Evolutionary conservation across 23 tunicate species (phyloP).

Genomic region (Ascidia mentula): DNA sequence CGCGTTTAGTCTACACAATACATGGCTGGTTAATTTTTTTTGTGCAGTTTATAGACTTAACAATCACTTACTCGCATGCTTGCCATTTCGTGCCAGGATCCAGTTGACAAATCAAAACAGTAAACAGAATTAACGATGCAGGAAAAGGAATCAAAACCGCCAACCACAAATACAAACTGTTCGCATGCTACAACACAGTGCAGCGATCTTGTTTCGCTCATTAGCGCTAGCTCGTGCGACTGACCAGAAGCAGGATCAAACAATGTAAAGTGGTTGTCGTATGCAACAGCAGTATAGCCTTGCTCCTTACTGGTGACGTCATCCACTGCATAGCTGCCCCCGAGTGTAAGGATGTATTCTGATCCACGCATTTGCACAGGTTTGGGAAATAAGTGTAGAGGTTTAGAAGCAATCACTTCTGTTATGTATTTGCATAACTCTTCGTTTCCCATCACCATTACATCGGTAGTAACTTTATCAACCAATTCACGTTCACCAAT

Average conservation of each 20-base stretch:
- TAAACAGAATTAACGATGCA: constrained; percentile 71
- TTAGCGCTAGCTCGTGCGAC: constrained; percentile 49
- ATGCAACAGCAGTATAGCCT: constrained; percentile 77
- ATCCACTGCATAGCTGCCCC: constrained; percentile 69
- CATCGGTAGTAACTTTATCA: constrained; percentile 65
- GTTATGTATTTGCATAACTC: constrained; percentile 38
- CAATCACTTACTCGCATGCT: constrained; percentile 47
- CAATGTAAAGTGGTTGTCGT: constrained; percentile 50
- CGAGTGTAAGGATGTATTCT: constrained; percentile 45
- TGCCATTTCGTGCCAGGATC: constrained; percentile 70
- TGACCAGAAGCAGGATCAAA: constrained; percentile 34
- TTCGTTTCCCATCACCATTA: constrained; percentile 61
- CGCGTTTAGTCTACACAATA: constrained; percentile 48
- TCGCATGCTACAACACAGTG: constrained; percentile 78
- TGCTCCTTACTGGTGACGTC: constrained; percentile 83
- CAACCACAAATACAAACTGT: constrained; percentile 79
- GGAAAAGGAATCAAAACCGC: constrained; percentile 91
- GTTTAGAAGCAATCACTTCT: constrained; percentile 45
- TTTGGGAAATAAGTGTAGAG: constrained; percentile 25
- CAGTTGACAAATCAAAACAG: constrained; percentile 71
- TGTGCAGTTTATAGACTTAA: neutral
- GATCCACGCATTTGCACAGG: constrained; percentile 70
- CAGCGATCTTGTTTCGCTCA: constrained; percentile 72
- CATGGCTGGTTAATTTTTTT: neutral
- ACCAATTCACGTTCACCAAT: constrained; percentile 39